These are phyloP conservation scores for Calephelis virginiensis DNA, from an alignment of 1,140 invertebrate genomes.

Conservation along the genomic window DNA sequence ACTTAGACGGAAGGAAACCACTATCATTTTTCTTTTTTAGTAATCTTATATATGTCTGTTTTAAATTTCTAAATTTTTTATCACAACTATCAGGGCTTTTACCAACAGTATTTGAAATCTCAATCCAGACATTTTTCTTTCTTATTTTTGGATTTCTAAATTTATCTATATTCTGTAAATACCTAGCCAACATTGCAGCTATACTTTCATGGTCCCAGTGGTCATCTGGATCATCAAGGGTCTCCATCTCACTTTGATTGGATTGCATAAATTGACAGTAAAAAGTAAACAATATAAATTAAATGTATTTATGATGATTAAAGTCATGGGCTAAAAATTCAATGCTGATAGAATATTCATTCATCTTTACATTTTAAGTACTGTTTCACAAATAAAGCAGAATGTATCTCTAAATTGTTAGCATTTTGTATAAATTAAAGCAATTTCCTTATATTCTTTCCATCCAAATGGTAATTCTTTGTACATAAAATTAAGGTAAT, in stretches of 20 bases:
- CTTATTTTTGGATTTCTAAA: constrained; percentile 68
- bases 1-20: constrained; percentile 51
- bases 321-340: not conserved
- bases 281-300: not conserved
- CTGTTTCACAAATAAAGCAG: not conserved
- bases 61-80: constrained; percentile 71
- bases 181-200: constrained; percentile 50
- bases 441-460: not conserved
- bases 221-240: constrained; percentile 55
- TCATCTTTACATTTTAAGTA: not conserved
- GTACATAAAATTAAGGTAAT: not conserved
- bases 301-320: not conserved
- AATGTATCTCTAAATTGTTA: not conserved
- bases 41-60: constrained; percentile 64
- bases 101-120: constrained; percentile 53
- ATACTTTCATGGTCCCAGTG: constrained; percentile 63
- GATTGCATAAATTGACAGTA: constrained; percentile 49
- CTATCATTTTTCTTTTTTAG: constrained; percentile 57
- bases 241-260: constrained; percentile 54
- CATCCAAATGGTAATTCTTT: not conserved
- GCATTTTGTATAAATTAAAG: not conserved
- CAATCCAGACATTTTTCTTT: constrained; percentile 69
- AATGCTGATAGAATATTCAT: not conserved
- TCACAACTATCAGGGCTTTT: constrained; percentile 65
- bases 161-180: constrained; percentile 63